Evolutionary conservation across 1,140 invertebrate species (phyloP), one percentile per base, ranked within the genome.

Genomic region (Danaus melanippus): DNA sequence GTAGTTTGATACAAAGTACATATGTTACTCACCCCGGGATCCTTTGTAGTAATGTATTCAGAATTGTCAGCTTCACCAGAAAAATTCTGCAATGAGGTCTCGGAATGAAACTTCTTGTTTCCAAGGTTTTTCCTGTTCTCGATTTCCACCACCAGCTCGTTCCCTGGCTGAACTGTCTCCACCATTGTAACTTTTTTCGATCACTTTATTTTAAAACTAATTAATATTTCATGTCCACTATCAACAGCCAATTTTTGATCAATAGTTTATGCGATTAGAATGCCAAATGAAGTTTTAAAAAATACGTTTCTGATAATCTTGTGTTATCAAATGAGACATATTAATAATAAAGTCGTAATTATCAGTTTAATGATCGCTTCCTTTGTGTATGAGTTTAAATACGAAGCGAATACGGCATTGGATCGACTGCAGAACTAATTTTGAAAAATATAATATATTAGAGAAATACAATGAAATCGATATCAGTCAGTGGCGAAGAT

Each of bases 221-320:
- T 46, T 52, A 45, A 52, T 52, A 12, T 50, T 48, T 45, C 57
- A 53, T 53, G 50, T 59, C 50, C 10, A 48, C 44, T 45, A 56
- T 51, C 8, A 21, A 68, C 40, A 51, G 50, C 52, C 56, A 43
- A 41, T 52, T 62, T 65, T 58, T 63, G 64, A 56, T 66, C 65
- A 67, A 63, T 65, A 44, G 54, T 51, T 62, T 61, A 56, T 69
- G 69, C 71, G 71, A 76, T 76, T 71, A 71, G 66, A 69, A 78
- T 80, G 71, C 74, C 74, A 68, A 82, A 77, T 80, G 72, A 72
- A 71, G 47, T 73, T 68, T 72, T 77, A 79, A 78, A 71, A 75
- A 67, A 66, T 67, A 69, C 58, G 67, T 69, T 56, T 59, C 49
- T 71, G 67, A 70, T 71, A 60, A 80, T 83, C 78, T 64, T 56